A percentile compares a stretch with the other conserved stretches of the same genome.
Evolutionary conservation across 2,113 vertebrate species (phyloP).

Genomic region (Gadus macrocephalus): DNA sequence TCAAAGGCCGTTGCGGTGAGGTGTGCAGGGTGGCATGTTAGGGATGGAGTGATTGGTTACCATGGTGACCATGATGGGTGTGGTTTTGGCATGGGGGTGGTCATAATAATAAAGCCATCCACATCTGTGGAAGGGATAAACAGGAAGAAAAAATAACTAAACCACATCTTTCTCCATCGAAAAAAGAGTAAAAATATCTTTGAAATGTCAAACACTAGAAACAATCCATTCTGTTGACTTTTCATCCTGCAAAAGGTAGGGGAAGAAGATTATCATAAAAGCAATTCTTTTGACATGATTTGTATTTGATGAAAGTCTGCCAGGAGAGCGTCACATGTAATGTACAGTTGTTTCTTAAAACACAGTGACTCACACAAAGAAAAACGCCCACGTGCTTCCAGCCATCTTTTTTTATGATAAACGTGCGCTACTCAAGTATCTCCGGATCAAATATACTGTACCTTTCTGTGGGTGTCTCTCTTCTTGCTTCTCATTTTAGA

Average conservation of each 20-base stretch:
- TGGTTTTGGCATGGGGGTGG: slow-evolving; percentile 39
- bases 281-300: slow-evolving; percentile 61
- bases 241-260: slow-evolving; percentile 68
- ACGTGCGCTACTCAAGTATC: not conserved
- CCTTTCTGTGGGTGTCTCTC: slow-evolving; percentile 28
- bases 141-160: slow-evolving; percentile 18
- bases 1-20: slow-evolving; percentile 47
- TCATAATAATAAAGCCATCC: slow-evolving; percentile 29
- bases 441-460: not conserved
- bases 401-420: not conserved
- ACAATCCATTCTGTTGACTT: slow-evolving; percentile 48
- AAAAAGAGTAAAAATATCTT: slow-evolving; percentile 3
- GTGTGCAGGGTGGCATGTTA: slow-evolving; percentile 19
- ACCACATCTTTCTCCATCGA: slow-evolving; percentile 12
- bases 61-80: slow-evolving; percentile 25
- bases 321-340: slow-evolving; percentile 28
- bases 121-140: slow-evolving; percentile 32
- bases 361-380: slow-evolving; percentile 4
- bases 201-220: slow-evolving; percentile 16
- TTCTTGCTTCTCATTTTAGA: slow-evolving; percentile 30
- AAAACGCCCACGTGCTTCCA: slow-evolving; percentile 3
- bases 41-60: slow-evolving; percentile 10
- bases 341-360: not conserved
- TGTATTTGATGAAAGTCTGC: slow-evolving; percentile 64
- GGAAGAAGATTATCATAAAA: slow-evolving; percentile 59